These are phyloP conservation scores for Scotopteryx bipunctaria DNA, from an alignment of 2,888 invertebrate genomes.

Conservation along the genomic window DNA sequence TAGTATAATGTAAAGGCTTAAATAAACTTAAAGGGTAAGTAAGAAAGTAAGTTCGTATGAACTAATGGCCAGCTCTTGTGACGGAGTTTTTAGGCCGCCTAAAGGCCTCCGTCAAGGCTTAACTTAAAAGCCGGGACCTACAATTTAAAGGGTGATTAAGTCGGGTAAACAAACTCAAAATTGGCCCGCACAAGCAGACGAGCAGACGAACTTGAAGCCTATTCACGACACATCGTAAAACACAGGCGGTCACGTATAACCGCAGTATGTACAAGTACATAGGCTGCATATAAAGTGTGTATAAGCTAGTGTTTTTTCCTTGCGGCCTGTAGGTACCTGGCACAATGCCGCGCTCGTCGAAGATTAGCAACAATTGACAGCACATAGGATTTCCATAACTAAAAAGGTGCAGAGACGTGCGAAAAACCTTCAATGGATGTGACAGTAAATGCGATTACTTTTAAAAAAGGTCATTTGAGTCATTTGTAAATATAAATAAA, in stretches of 20 bases:
- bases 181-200: not conserved
- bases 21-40: too few species aligned
- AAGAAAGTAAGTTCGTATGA: too few species aligned
- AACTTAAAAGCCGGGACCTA: too few species aligned
- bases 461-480: too few species aligned
- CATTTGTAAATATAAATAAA: too few species aligned
- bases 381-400: conserved; percentile 50
- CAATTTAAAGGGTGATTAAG: too few species aligned
- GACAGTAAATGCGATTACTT: not conserved
- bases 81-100: too few species aligned
- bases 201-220: not conserved
- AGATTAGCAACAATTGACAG: conserved; percentile 62
- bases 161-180: not conserved
- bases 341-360: conserved; percentile 53
- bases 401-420: conserved; percentile 24
- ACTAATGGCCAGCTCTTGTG: too few species aligned
- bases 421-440: conserved; percentile 9
- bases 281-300: conserved; percentile 57
- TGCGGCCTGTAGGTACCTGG: conserved; percentile 44
- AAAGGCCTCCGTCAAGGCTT: too few species aligned
- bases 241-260: conserved; percentile 31
- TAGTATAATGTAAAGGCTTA: too few species aligned
- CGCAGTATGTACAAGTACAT: conserved; percentile 28
- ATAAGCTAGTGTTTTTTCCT: conserved; percentile 51
- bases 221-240: conserved; percentile 8